Evolutionary conservation across 2,797 vertebrate species (phyloP).

Genomic region (Carapus acus): DNA sequence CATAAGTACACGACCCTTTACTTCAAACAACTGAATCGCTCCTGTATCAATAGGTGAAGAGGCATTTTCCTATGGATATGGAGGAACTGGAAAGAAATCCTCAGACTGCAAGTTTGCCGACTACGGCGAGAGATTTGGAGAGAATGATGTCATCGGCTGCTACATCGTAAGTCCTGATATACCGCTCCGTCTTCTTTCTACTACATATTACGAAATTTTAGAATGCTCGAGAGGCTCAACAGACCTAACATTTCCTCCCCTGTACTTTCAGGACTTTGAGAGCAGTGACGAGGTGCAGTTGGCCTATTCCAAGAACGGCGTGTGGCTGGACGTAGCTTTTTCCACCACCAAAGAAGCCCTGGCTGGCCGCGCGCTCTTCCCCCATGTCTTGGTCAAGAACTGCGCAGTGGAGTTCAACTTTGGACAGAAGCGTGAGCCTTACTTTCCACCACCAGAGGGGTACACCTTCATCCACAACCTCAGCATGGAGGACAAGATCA

Average conservation of each 20-base stretch:
- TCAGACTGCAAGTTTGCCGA: conserved; percentile 84
- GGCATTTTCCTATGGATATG: conserved; percentile 86
- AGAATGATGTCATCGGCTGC: conserved; percentile 91
- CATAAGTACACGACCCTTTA: too few relatives aligned
- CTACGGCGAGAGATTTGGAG: conserved; percentile 85
- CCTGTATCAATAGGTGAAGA: conserved; percentile 77
- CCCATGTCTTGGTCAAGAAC: conserved; percentile 89
- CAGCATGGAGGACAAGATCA: conserved; percentile 70
- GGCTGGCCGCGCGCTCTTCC: conserved; percentile 79
- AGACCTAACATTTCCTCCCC: not conserved
- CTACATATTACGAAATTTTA: not conserved
- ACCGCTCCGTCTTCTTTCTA: too few relatives aligned
- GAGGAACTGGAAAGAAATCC: conserved; percentile 92
- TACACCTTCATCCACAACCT: conserved; percentile 84
- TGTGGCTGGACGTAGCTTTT: conserved; percentile 78
- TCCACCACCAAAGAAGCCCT: conserved; percentile 72
- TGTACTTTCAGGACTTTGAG: conserved; percentile 70
- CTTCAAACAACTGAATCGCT: not conserved
- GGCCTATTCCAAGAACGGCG: conserved; percentile 84
- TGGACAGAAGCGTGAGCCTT: conserved; percentile 78
- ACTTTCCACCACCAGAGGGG: conserved; percentile 76
- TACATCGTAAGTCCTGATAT: conserved; percentile 75
- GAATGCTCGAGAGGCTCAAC: not conserved
- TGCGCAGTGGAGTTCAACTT: conserved; percentile 92
- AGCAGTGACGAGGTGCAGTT: conserved; percentile 79